Conservation (phyloP, 2,888 invertebrate species). For the Troilus luridus region DNA sequence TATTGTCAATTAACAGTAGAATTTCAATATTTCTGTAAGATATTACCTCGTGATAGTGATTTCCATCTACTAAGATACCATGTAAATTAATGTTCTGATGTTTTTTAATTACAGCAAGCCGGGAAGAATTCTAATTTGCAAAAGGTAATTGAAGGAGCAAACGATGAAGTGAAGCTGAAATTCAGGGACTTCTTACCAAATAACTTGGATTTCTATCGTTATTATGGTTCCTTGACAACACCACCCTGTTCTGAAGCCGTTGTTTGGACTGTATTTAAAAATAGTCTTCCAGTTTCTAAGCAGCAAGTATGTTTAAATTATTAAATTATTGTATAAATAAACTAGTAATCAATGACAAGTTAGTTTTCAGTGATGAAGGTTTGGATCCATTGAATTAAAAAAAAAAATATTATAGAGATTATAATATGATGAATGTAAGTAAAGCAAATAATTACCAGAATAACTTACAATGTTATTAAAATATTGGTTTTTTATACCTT, state of each 20-base stretch:
- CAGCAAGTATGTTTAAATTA: constrained; percentile 67
- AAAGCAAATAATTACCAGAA: too few species aligned
- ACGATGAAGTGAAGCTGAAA: constrained; percentile 60
- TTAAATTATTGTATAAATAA: neutral
- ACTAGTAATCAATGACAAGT: neutral
- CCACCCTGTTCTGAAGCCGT: constrained; percentile 82
- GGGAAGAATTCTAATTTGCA: neutral
- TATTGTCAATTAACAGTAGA: too few species aligned
- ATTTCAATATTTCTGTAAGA: neutral
- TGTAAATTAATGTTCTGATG: neutral
- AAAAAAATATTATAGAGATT: neutral
- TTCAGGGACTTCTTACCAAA: constrained; percentile 74
- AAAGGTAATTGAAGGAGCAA: constrained; percentile 12
- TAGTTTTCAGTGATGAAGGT: too few species aligned
- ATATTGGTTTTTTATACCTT: too few species aligned
- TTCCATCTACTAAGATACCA: neutral
- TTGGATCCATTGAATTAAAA: neutral
- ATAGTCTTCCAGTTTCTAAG: constrained; percentile 72
- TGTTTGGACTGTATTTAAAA: constrained; percentile 78
- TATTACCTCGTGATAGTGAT: neutral
- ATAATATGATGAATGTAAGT: neutral
- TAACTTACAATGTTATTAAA: too few species aligned
- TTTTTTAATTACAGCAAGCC: neutral
- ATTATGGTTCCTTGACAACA: constrained; percentile 82
- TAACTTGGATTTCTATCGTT: constrained; percentile 75